Percentiles rank a stretch among this genome's conserved stretches.
Evolutionary conservation across 2,113 vertebrate species (phyloP).

Genomic region (Arizona elegans): DNA sequence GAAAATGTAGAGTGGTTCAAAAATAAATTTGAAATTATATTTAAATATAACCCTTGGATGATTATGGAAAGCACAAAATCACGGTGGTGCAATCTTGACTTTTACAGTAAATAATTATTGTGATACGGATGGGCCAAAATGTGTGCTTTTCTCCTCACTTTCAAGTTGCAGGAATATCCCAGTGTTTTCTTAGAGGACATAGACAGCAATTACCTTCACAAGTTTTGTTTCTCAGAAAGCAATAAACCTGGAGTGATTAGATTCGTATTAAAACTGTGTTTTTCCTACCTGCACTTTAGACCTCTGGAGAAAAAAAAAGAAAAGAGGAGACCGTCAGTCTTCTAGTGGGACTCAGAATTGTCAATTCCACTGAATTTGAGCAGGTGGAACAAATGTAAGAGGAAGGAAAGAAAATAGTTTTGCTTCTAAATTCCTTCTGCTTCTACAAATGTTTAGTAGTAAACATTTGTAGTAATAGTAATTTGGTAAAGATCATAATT

Average conservation of each 20-base stretch:
- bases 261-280: background rate
- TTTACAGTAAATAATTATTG: background rate
- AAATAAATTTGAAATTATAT: background rate
- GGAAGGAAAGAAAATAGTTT: background rate
- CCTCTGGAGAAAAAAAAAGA: background rate
- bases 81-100: constrained; percentile 11
- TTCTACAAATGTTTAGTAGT: background rate
- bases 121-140: background rate
- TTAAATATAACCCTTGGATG: background rate
- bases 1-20: constrained; percentile 19
- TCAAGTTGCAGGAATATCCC: background rate
- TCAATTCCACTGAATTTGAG: background rate
- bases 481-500: background rate
- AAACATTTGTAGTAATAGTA: background rate
- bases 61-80: background rate
- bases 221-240: background rate
- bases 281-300: background rate
- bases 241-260: background rate
- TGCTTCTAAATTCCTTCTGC: background rate
- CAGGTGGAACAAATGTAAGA: background rate
- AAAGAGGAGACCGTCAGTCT: background rate
- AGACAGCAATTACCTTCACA: background rate
- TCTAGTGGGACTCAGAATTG: background rate
- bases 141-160: background rate
- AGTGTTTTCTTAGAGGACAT: background rate